Base-by-base conservation (phyloP, 2,113 vertebrate species). In the Brachyhypopomus occidentalis region DNA sequence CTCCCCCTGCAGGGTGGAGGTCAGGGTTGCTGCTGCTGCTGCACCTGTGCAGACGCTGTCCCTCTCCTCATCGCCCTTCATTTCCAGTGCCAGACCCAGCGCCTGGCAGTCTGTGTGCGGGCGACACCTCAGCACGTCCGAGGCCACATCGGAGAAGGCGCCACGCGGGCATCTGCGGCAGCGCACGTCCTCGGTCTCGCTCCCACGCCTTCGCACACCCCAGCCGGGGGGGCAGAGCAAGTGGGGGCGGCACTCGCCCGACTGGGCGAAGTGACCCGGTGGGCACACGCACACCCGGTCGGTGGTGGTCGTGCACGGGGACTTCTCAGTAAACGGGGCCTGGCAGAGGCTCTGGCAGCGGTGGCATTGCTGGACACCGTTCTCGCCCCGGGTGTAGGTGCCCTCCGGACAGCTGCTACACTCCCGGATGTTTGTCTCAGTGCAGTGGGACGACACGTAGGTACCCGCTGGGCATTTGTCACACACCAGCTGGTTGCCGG, bases 391-490 rank as follows among this genome's bases (percentile, higher is more conserved):
- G 0, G 97, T 98, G 85, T 96, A 99, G 36, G 95, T 96, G 78
- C 94, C 95, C 0, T 80, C 78, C 0, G 93, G 93, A 75, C 97
- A 99, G 23, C 92, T 92, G 86, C 91, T 95, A 90, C 97, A 99
- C 87, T 97, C 96, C n/a, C 97, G 93, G 87, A 97, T 91, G 14
- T 91, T 90, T 7, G 82, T 89, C 66, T 88, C 86, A 4, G 95
- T 96, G 88, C 97, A 99, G 73, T 98, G 97, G 75, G 92, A 87
- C 0, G 95, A 97, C 78, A 99, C 97, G 0, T 95, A 94, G 55
- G 96, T 98, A 86, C 97, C 97, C 3, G 96, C 97, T 0, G 97
- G 97, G 92, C 97, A 99, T 89, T 98, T 98, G 91, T 98, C 93
- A n/a, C 97, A 99, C 82, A 92, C 90, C 86, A 97, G 90, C 89